Conservation (phyloP, 2,888 invertebrate species). For the Scaptomyza parva region DNA sequence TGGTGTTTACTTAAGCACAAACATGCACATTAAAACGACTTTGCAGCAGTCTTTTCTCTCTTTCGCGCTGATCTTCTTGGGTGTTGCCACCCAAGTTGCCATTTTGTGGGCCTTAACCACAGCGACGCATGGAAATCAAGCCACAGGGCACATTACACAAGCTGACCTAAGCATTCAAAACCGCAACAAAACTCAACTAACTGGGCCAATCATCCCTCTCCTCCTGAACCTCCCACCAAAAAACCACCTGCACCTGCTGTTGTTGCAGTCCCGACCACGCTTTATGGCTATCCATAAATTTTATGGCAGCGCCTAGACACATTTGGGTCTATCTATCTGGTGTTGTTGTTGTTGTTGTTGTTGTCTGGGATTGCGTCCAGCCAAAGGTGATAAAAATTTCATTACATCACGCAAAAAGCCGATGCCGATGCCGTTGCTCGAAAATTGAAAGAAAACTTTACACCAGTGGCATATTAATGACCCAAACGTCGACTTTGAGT, state of each 20-base stretch:
- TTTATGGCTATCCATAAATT: constrained; percentile 76
- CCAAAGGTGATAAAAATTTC: constrained; percentile 75
- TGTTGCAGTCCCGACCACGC: constrained; percentile 45
- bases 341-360: constrained; percentile 7
- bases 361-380: constrained; percentile 33
- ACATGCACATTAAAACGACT: constrained; percentile 16
- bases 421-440: constrained; percentile 27
- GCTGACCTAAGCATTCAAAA: constrained; percentile 68
- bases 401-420: constrained; percentile 72
- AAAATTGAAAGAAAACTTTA: constrained; percentile 56
- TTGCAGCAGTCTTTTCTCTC: constrained; percentile 45
- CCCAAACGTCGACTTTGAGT: constrained; percentile 14
- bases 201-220: constrained; percentile 46
- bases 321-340: constrained; percentile 15
- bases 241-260: constrained; percentile 33
- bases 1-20: constrained; percentile 70
- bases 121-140: constrained; percentile 59
- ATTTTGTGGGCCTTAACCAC: constrained; percentile 21
- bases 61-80: constrained; percentile 20
- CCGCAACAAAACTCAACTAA: constrained; percentile 63
- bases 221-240: not conserved
- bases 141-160: constrained; percentile 70
- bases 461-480: constrained; percentile 66
- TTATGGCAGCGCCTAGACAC: constrained; percentile 76
- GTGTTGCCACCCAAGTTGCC: constrained; percentile 39